Conservation (phyloP, 2,797 vertebrate genomes). For the Cryptoblepharus egeriae region DNA sequence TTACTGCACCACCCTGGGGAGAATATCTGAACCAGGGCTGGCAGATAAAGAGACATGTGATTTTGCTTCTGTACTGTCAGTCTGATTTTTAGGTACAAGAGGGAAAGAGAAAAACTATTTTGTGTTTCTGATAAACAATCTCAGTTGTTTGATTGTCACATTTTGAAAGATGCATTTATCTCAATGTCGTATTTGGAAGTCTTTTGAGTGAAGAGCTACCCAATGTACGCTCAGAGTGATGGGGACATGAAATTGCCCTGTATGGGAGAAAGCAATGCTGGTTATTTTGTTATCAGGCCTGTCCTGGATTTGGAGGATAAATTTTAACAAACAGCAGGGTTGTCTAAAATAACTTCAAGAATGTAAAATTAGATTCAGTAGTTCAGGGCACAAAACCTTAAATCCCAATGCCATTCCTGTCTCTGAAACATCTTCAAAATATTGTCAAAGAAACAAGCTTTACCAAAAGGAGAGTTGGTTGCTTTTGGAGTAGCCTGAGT, state of each 20-base stretch:
- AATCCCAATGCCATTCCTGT: background rate
- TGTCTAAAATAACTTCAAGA: background rate
- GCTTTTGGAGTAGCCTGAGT: slow-evolving; percentile 2
- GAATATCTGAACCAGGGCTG: background rate
- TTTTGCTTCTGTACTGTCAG: background rate
- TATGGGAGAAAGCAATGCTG: background rate
- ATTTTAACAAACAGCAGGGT: background rate
- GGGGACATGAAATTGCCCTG: background rate
- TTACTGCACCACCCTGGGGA: background rate
- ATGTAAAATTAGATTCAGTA: slow-evolving; percentile 10
- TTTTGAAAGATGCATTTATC: background rate
- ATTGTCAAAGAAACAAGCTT: background rate
- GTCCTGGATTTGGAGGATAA: slow-evolving; percentile 22
- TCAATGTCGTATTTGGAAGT: background rate
- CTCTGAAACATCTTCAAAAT: background rate
- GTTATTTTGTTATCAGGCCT: slow-evolving; percentile 5
- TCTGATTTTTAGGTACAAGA: background rate
- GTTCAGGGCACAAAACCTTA: background rate
- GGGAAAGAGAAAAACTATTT: slow-evolving; percentile 10
- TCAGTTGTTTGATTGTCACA: background rate
- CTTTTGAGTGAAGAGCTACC: slow-evolving; percentile 1
- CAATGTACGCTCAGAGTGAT: background rate
- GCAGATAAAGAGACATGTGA: background rate
- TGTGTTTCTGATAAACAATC: background rate
- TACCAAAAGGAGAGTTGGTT: background rate